Evolutionary conservation across 1,140 invertebrate species (phyloP).

Genomic region (Papilio helenus): DNA sequence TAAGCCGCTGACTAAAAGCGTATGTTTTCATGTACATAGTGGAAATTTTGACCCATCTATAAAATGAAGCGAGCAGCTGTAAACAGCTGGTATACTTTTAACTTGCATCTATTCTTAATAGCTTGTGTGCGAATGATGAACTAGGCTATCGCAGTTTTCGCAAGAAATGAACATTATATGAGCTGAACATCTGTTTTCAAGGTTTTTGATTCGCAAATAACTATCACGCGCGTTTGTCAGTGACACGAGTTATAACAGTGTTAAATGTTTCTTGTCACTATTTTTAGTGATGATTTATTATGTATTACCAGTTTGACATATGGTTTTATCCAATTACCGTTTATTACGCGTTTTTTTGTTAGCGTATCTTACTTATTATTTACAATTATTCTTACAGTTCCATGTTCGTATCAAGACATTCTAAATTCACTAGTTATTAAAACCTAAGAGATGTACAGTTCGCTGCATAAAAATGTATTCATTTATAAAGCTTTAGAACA

Average conservation of each 20-base stretch:
- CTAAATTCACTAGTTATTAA: no score
- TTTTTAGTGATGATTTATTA: neutral
- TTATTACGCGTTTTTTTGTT: no score
- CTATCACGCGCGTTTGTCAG: neutral
- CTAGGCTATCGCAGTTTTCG: neutral
- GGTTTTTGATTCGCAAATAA: conserved; percentile 4
- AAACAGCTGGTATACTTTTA: neutral
- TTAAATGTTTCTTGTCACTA: neutral
- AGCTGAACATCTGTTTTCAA: conserved; percentile 1
- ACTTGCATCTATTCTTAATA: neutral
- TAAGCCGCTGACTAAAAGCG: neutral
- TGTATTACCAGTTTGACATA: neutral
- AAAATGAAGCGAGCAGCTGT: neutral
- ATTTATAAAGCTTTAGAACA: no score
- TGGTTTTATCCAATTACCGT: neutral
- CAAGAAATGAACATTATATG: neutral
- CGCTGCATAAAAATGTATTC: no score
- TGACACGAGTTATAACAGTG: neutral
- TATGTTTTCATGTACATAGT: neutral
- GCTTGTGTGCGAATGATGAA: neutral
- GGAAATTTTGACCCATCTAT: neutral
- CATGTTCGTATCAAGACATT: no score
- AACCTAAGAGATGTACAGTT: no score
- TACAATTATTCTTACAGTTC: no score
- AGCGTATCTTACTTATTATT: no score